Base-by-base conservation (phyloP, 2,113 vertebrate species). In the Elgaria multicarinata region DNA sequence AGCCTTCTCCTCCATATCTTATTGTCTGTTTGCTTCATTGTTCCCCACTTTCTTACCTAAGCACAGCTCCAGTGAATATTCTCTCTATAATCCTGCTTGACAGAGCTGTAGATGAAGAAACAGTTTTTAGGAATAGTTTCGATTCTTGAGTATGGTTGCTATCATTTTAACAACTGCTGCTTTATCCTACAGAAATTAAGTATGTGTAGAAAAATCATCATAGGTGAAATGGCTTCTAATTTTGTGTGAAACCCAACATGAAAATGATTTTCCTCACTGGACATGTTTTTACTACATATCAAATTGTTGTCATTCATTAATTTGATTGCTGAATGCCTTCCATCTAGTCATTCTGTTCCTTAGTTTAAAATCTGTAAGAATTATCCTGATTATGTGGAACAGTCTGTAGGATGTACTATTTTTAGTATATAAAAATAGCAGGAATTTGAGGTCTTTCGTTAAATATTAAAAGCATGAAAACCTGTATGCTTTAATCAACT, bases 51-150 rank as follows among this genome's bases (percentile, higher is more conserved):
- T 93, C 96, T 97, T 96, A 99, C 99, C 99, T 98, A 93, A 99
- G 99, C 82, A 99, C 99, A 55, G 99, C 98, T 4, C 99, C 99
- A 50, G 98, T 99, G 97, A 99, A 99, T 97, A 99, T 97, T 86
- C 99, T 97, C 94, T 99, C 98, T 86, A 99, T 99, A 91, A 99
- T 99, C 94, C 98, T 98, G 97, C 96, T 98, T 72, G 99, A 99
- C 66, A 98, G 98, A 66, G 99, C 99, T 99, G 96, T 89, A 96
- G 91, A 90, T 90, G 0, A 93, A 91, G 90, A 94, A 95, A 87
- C 72, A 92, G 50, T 53, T 93, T 67, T 95, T 81, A 97, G 90
- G 71, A 90, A 67, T 86, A 93, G 86, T 87, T 88, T 84, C 91
- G 76, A 83, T 83, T 78, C 53, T 91, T 79, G 42, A 39, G 87